Conservation (phyloP, 2,888 invertebrate species). For the Drosophila paramelanica region DNA sequence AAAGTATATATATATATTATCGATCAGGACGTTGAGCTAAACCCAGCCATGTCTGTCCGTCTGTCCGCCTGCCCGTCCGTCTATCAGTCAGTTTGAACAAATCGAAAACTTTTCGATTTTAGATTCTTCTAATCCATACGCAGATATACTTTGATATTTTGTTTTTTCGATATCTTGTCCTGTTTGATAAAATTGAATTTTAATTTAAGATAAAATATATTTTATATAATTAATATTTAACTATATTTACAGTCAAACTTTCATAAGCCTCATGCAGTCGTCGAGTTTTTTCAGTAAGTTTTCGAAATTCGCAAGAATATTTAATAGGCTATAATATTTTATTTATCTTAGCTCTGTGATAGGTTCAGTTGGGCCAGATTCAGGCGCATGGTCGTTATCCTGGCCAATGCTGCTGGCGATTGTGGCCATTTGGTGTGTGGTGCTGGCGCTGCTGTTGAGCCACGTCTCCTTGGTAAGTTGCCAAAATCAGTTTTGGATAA, state of each 20-base stretch:
- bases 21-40: too few species aligned
- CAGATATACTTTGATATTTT: too few species aligned
- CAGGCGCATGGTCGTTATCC: constrained; percentile 66
- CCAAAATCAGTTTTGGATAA: neutral
- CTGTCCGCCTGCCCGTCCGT: too few species aligned
- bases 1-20: too few species aligned
- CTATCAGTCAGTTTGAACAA: too few species aligned
- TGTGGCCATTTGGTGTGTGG: constrained; percentile 74
- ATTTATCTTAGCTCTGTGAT: constrained; percentile 66
- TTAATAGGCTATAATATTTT: neutral
- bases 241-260: constrained; percentile 48
- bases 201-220: too few species aligned
- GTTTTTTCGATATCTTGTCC: too few species aligned
- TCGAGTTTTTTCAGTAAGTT: constrained; percentile 82
- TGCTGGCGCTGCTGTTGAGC: constrained; percentile 69
- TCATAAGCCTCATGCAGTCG: constrained; percentile 78
- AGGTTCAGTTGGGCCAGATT: constrained; percentile 64
- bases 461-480: constrained; percentile 76
- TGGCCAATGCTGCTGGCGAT: constrained; percentile 73
- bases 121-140: too few species aligned
- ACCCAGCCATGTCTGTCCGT: too few species aligned
- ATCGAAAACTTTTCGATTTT: too few species aligned
- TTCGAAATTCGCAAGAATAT: accelerated
- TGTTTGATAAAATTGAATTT: too few species aligned
- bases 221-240: neutral